A percentile compares a stretch with the other conserved stretches of the same genome.
phyloP scores from a whole-genome alignment of 2,797 vertebrate genomes.

The Sebastes matsubarae region DNA sequence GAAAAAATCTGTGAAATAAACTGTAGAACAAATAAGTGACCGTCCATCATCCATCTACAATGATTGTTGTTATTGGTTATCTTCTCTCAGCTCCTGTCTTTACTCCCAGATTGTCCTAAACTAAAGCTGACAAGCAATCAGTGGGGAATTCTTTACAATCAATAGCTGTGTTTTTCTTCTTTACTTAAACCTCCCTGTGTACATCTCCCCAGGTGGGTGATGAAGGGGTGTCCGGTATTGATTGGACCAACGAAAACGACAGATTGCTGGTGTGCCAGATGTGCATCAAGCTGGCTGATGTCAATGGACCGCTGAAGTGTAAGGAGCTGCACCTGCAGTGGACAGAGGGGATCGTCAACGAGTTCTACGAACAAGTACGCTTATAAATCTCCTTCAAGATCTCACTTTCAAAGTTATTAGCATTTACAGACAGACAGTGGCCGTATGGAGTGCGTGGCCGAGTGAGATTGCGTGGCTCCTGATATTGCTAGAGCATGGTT shows the following conservation, averaged over 20 bases:
- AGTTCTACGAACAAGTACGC: conserved; percentile 89
- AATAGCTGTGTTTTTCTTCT: neutral
- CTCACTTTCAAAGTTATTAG: neutral
- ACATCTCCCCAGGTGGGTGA: conserved; percentile 88
- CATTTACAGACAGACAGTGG: neutral
- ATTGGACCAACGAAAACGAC: conserved; percentile 97
- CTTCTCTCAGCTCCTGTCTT: neutral
- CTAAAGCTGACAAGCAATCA: neutral
- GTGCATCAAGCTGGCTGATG: conserved; percentile 98
- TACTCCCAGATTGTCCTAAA: neutral
- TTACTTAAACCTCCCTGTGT: neutral
- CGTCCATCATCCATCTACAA: neutral
- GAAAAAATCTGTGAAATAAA: conserved; percentile 13
- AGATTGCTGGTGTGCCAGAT: conserved; percentile 96
- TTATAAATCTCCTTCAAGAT: neutral
- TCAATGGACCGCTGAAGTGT: conserved; percentile 95
- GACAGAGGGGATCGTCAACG: conserved; percentile 98
- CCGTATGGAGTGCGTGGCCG: neutral
- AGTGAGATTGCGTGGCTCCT: neutral
- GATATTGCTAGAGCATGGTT: neutral
- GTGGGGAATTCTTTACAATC: neutral
- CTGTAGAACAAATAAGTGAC: neutral
- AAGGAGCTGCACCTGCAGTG: conserved; percentile 96
- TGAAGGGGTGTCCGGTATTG: conserved; percentile 89
- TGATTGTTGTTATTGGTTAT: neutral